phyloP scores from a whole-genome alignment of 2,113 vertebrate species.

The Bubo blakistoni region DNA sequence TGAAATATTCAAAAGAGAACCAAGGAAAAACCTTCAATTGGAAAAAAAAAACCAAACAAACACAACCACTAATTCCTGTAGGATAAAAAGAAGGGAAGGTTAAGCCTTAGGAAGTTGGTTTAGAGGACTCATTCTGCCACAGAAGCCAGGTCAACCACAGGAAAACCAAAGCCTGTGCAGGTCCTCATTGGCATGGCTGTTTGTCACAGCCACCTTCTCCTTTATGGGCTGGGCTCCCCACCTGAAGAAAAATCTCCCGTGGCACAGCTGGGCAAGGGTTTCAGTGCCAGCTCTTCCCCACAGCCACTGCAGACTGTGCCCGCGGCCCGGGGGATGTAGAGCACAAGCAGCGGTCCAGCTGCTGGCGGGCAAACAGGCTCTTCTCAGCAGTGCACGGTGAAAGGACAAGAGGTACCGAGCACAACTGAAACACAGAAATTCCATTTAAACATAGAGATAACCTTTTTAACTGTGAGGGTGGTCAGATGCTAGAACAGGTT shows the following conservation, averaged over 20 bases:
- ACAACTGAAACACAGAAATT: background rate
- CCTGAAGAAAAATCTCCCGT: background rate
- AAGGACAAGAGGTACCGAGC: background rate
- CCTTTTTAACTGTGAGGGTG: background rate
- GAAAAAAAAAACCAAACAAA: background rate
- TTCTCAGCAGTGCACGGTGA: accelerated
- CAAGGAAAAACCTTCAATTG: background rate
- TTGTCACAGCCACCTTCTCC: background rate
- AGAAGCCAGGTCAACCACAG: background rate
- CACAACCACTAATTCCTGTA: background rate
- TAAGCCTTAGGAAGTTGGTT: background rate
- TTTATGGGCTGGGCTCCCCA: background rate
- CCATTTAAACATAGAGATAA: background rate
- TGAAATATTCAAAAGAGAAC: background rate
- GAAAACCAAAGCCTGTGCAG: background rate
- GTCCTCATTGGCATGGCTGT: background rate
- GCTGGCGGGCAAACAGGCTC: background rate
- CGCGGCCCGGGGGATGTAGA: accelerated
- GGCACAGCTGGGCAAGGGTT: background rate
- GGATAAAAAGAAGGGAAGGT: background rate
- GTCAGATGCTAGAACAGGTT: background rate
- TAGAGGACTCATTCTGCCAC: background rate
- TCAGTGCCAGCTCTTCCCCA: background rate
- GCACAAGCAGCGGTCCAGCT: background rate
- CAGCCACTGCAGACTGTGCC: background rate